These are phyloP conservation scores for Pampusana beccarii DNA, from an alignment of 2,113 vertebrate genomes.

Conservation along the genomic window DNA sequence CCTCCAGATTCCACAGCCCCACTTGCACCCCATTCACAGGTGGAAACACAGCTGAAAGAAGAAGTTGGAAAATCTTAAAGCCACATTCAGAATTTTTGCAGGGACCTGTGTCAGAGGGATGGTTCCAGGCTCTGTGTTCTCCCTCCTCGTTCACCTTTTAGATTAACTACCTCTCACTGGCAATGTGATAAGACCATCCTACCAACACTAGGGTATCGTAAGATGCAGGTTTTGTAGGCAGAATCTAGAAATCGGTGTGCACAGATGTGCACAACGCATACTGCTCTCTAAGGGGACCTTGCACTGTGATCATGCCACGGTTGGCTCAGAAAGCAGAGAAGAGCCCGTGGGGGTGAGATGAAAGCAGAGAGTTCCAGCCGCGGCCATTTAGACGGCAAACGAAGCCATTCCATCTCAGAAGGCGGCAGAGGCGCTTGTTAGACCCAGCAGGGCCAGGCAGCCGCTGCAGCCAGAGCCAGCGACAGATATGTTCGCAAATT, in stretches of 20 bases:
- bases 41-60: conserved; percentile 16
- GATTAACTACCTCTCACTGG: neutral
- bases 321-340: neutral
- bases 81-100: neutral
- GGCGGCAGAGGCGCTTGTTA: neutral
- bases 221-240: neutral
- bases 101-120: neutral
- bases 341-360: neutral
- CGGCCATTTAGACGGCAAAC: neutral
- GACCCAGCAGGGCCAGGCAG: neutral
- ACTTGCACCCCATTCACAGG: neutral
- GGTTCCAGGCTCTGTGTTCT: neutral
- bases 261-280: neutral
- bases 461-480: neutral
- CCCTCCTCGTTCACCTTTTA: neutral
- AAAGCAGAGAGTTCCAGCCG: neutral
- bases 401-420: neutral
- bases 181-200: neutral
- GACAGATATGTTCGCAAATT: neutral
- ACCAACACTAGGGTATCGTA: neutral
- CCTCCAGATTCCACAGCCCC: neutral
- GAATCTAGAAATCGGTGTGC: neutral
- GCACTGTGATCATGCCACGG: neutral
- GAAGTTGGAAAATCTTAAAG: neutral
- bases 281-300: neutral